These are phyloP conservation scores for Phasia obesa DNA, from an alignment of 2,888 invertebrate species.

Conservation along the genomic window DNA sequence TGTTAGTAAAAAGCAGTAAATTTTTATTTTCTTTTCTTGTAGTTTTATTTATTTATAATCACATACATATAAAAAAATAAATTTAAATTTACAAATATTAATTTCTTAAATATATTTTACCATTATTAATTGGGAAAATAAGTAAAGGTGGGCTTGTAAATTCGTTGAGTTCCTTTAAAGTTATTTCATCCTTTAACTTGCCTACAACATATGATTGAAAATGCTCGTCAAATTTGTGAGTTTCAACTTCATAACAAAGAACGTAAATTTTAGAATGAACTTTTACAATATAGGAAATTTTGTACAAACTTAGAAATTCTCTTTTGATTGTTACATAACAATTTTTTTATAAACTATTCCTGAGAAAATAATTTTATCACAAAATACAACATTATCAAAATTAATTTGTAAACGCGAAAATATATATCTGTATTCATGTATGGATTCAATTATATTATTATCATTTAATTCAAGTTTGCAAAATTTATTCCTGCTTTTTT, in stretches of 20 bases:
- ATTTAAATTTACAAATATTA: not conserved
- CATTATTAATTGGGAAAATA: constrained; percentile 11
- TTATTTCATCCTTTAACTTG: no score
- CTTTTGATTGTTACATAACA: not conserved
- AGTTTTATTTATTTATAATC: not conserved
- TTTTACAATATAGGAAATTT: not conserved
- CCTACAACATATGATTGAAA: not conserved
- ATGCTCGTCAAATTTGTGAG: not conserved
- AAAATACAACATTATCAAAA: no score
- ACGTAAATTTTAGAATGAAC: not conserved
- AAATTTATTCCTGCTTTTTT: no score
- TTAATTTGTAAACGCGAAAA: no score
- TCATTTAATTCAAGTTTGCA: no score
- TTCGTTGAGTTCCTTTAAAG: no score
- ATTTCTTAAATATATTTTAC: constrained; percentile 1
- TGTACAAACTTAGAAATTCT: not conserved
- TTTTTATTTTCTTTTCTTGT: not conserved
- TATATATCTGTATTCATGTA: no score
- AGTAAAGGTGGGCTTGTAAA: not conserved
- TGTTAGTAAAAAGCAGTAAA: not conserved
- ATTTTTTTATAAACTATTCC: not conserved
- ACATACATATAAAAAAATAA: not conserved
- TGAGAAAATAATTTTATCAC: no score
- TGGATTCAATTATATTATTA: no score
- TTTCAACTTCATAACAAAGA: not conserved